These are phyloP conservation scores for Heliconius ethilla DNA, from an alignment of 2,888 invertebrate genomes.

Conservation along the genomic window DNA sequence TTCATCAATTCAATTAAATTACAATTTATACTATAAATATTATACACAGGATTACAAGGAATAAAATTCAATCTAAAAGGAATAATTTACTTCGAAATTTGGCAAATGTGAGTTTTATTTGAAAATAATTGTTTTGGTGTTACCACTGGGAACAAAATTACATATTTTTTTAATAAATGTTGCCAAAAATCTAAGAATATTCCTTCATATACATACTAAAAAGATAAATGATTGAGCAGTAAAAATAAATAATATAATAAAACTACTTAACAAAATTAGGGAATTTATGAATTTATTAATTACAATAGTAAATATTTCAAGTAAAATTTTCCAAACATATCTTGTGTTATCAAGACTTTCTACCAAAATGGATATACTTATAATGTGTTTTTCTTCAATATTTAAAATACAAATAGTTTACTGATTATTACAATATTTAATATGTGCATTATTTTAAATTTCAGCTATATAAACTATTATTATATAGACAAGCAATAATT, in stretches of 20 bases:
- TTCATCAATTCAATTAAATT: constrained; percentile 29
- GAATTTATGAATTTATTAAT: constrained; percentile 40
- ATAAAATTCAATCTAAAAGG: constrained; percentile 23
- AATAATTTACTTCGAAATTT: constrained; percentile 12
- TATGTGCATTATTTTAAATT: neutral
- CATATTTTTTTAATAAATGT: neutral
- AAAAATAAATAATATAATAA: constrained; percentile 62
- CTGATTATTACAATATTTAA: constrained; percentile 2
- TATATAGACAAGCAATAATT: neutral
- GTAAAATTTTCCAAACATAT: neutral
- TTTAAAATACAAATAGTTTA: neutral
- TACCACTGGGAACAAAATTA: constrained; percentile 10
- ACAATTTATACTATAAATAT: constrained; percentile 33
- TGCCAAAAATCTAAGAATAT: constrained; percentile 25
- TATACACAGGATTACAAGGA: constrained; percentile 29
- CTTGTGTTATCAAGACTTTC: neutral
- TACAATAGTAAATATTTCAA: constrained; percentile 14
- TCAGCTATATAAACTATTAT: neutral
- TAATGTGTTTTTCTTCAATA: neutral
- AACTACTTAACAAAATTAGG: constrained; percentile 60
- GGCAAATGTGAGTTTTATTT: neutral
- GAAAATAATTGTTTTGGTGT: constrained; percentile 9
- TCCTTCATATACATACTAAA: constrained; percentile 7
- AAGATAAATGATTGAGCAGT: constrained; percentile 59
- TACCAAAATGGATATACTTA: neutral